These are phyloP conservation scores for Eurosta solidaginis DNA, from an alignment of 1,140 invertebrate genomes.

Conservation along the genomic window DNA sequence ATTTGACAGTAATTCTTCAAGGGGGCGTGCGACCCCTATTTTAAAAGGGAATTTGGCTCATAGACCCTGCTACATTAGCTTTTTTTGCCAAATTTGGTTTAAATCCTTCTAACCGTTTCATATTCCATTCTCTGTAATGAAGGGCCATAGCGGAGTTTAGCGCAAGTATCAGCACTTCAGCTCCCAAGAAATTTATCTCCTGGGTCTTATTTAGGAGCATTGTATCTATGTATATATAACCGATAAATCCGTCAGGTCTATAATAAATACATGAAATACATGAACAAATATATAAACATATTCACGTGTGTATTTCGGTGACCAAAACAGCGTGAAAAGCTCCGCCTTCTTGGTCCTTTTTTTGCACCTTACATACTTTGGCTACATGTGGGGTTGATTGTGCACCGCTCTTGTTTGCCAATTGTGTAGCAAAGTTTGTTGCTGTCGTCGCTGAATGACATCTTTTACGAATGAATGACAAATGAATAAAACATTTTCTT, in stretches of 20 bases:
- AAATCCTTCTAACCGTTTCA: too few relatives aligned
- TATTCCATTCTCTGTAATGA: too few relatives aligned
- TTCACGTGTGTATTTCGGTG: neutral
- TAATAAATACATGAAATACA: neutral
- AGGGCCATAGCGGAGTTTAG: too few relatives aligned
- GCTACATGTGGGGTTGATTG: neutral
- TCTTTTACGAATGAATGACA: conserved; percentile 10
- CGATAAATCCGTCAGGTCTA: neutral
- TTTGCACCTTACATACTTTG: too few relatives aligned
- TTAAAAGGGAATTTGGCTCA: too few relatives aligned
- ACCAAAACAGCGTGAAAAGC: conserved; percentile 18
- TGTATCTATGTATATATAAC: neutral
- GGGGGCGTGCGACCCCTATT: too few relatives aligned
- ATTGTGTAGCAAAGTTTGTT: neutral
- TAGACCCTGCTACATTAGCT: too few relatives aligned
- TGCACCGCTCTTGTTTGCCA: neutral
- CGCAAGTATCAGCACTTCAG: too few relatives aligned
- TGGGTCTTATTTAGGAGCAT: too few relatives aligned
- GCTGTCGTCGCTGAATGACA: neutral
- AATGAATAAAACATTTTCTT: conserved; percentile 21
- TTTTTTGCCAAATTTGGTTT: too few relatives aligned
- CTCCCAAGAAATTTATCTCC: too few relatives aligned
- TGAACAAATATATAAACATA: neutral
- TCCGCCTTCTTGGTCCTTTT: neutral
- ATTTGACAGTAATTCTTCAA: too few relatives aligned